These are phyloP conservation scores for Philopedon plagiatum DNA, from an alignment of 2,888 invertebrate species.

Conservation along the genomic window DNA sequence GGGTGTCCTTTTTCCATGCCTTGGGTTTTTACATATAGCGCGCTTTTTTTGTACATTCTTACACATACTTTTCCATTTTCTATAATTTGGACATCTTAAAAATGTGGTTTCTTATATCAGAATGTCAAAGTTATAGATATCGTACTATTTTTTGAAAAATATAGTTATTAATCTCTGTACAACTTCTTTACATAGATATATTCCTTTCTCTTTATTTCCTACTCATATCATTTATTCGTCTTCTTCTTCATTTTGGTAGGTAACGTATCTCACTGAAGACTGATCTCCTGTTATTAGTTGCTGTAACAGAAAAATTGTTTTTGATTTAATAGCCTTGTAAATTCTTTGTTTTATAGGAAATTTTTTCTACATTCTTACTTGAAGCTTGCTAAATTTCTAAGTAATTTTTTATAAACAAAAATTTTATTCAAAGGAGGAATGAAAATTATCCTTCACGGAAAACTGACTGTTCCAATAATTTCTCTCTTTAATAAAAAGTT, in stretches of 20 bases:
- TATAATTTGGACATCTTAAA: constrained; percentile 13
- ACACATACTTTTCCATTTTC: constrained; percentile 6
- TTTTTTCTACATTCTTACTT: no score
- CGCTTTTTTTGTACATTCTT: constrained; percentile 38
- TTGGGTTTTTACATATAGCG: constrained; percentile 26
- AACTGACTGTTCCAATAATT: no score
- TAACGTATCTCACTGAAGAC: constrained; percentile 94
- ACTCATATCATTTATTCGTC: constrained; percentile 70
- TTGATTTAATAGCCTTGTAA: not conserved
- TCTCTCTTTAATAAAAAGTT: no score
- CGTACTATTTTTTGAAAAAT: constrained; percentile 4
- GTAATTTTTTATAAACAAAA: no score
- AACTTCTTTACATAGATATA: constrained; percentile 46
- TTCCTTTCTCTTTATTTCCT: constrained; percentile 13
- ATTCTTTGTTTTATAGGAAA: no score
- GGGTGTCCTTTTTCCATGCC: constrained; percentile 37
- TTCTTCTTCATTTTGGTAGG: constrained; percentile 94
- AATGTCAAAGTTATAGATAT: constrained; percentile 11
- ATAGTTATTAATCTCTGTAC: constrained; percentile 42
- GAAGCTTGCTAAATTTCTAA: no score
- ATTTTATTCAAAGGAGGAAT: no score
- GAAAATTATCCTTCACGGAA: no score
- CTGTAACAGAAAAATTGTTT: constrained; percentile 70
- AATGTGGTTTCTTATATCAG: not conserved
- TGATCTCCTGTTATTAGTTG: constrained; percentile 92